Conservation (phyloP, 1,140 invertebrate genomes). For the Drosophila sucinea region DNA sequence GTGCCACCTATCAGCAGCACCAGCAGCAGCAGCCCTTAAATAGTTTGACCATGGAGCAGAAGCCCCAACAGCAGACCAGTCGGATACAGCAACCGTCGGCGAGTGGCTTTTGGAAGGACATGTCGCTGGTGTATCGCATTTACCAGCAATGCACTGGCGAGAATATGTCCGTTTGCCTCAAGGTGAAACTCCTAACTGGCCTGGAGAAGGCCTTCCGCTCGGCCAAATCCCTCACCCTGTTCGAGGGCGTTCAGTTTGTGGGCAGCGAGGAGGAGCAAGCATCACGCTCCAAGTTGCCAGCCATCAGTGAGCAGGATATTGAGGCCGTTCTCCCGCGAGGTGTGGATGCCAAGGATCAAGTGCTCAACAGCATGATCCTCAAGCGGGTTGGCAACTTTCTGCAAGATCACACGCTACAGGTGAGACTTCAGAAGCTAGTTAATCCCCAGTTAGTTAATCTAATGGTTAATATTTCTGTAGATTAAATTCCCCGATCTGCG, state of each 20-base stretch:
- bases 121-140: constrained; percentile 82
- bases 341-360: constrained; percentile 88
- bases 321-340: constrained; percentile 88
- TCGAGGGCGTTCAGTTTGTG: constrained; percentile 89
- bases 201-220: constrained; percentile 88
- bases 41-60: constrained; percentile 33
- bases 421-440: constrained; percentile 72
- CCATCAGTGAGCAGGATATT: constrained; percentile 85
- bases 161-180: constrained; percentile 89
- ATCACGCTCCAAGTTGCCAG: constrained; percentile 50
- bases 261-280: constrained; percentile 61
- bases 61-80: constrained; percentile 22
- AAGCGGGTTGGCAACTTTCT: constrained; percentile 90
- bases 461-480: constrained; percentile 25
- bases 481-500: constrained; percentile 67
- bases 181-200: constrained; percentile 89
- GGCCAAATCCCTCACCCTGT: constrained; percentile 85
- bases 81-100: constrained; percentile 2
- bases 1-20: constrained; percentile 55
- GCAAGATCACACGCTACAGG: constrained; percentile 90
- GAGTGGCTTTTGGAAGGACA: constrained; percentile 70
- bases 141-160: constrained; percentile 90
- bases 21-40: constrained; percentile 60
- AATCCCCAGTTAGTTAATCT: background rate
- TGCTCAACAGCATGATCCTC: constrained; percentile 89